Conservation (phyloP, 2,797 vertebrate genomes). For the Sebastes minor region DNA sequence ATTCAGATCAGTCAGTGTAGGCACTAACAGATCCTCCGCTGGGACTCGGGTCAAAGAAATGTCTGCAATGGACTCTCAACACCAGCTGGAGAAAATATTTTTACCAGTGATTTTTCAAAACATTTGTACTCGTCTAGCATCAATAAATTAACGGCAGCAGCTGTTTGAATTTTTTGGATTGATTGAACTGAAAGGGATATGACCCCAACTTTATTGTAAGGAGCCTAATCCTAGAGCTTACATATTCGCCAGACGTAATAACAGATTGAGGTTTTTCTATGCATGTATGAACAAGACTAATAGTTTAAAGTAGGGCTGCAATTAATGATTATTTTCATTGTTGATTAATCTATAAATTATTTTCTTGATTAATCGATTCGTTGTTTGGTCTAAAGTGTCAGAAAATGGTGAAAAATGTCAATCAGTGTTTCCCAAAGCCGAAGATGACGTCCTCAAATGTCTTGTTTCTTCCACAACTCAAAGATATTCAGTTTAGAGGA, state of each 20-base stretch:
- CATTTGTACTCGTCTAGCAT: neutral
- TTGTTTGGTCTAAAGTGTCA: too few species aligned
- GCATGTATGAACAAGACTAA: neutral
- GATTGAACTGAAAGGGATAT: neutral
- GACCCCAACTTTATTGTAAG: neutral
- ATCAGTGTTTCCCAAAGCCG: too few species aligned
- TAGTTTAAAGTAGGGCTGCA: neutral
- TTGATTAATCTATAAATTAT: too few species aligned
- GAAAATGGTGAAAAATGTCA: too few species aligned
- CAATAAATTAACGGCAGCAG: neutral
- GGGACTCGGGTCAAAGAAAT: constrained; percentile 38
- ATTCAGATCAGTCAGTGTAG: constrained; percentile 43
- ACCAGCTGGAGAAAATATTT: constrained; percentile 25
- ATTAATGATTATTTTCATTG: too few species aligned
- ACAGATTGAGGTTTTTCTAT: neutral
- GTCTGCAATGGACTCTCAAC: constrained; percentile 13
- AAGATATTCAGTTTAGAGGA: too few species aligned
- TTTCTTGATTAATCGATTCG: too few species aligned
- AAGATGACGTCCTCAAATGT: too few species aligned
- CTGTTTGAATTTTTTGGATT: neutral
- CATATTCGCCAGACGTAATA: neutral
- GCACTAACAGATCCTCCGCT: constrained; percentile 19
- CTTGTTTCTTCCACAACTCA: too few species aligned
- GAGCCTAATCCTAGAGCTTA: neutral
- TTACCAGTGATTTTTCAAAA: neutral